Percentiles rank a stretch among this genome's conserved stretches.
phyloP scores from a whole-genome alignment of 2,888 invertebrate species.

The Euphydryas editha region DNA sequence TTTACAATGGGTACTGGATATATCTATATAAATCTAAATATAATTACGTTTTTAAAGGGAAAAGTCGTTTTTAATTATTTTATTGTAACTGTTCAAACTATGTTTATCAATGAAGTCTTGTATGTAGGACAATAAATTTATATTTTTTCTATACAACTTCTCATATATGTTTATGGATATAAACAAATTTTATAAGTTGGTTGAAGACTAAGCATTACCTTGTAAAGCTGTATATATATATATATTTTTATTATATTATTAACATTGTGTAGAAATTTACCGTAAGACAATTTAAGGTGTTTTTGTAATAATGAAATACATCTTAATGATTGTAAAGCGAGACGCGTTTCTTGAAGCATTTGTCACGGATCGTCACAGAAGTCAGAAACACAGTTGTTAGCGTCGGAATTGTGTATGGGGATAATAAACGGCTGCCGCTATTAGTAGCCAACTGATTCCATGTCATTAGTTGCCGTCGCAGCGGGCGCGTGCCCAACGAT shows the following conservation, averaged over 20 bases:
- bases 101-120: too few relatives aligned
- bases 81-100: background rate
- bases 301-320: background rate
- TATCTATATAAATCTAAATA: background rate
- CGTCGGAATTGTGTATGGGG: slow-evolving; percentile 11
- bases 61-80: background rate
- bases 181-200: too few relatives aligned
- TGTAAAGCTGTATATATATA: too few relatives aligned
- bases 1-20: background rate
- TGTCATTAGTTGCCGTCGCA: slow-evolving; percentile 31
- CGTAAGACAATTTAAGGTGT: background rate
- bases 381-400: slow-evolving; percentile 4
- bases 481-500: slow-evolving; percentile 29
- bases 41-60: background rate
- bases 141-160: too few relatives aligned
- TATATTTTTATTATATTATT: too few relatives aligned
- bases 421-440: slow-evolving; percentile 19
- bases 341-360: slow-evolving; percentile 5
- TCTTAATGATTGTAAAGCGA: background rate
- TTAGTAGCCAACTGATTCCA: slow-evolving; percentile 40
- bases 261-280: too few relatives aligned
- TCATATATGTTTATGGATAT: too few relatives aligned
- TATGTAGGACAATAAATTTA: background rate
- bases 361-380: slow-evolving; percentile 21
- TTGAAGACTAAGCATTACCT: too few relatives aligned